Base-by-base conservation (phyloP, 2,113 vertebrate genomes). In the Corythoichthys intestinalis region DNA sequence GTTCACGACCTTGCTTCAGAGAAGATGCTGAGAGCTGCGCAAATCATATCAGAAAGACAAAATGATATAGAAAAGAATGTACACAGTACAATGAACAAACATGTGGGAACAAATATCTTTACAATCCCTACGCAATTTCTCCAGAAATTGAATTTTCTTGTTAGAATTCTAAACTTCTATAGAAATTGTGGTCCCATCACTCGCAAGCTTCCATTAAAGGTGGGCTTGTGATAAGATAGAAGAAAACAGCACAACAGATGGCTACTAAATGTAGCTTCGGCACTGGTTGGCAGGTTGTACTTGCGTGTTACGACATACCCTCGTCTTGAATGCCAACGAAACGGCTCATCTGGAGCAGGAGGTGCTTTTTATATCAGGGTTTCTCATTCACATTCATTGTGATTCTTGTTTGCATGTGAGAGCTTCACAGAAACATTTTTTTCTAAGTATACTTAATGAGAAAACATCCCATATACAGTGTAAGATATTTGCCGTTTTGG, bases 261-360 rank as follows among this genome's bases (percentile, higher is more conserved):
- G 77, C 54, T 77, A 76, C 64, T 71, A 75, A 74, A 75, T 73
- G 79, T 44, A 52, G 66, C 71, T 39, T 80, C 71, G 44, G 77
- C 69, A 71, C 62, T 79, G 53, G 39, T 74, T 83, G 88, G 79
- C 85, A 84, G 83, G 44, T 70, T 80, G 68, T 83, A 65, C 59
- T 66, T 81, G 65, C 37, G 64, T 64, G 74, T 54, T 80, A 73
- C 73, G 80, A 85, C 71, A 78, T 72, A 79, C 78, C 71, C 69
- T 78, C 73, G 79, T 85, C 77, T 75, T 78, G 71, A 70, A 78
- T 74, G 71, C 67, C 69, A 73, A 64, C 54, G 66, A 79, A 81
- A 79, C 60, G 37, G 53, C 73, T 83, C 68, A 74, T 87, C 78
- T 82, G 78, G 74, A 69, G 54, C 66, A 38, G 1, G 20, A 65